A percentile compares a stretch with the other conserved stretches of the same genome.
Evolutionary conservation across 1,140 invertebrate genomes (phyloP).

Genomic region (Trachymyrmex cornetzi): DNA sequence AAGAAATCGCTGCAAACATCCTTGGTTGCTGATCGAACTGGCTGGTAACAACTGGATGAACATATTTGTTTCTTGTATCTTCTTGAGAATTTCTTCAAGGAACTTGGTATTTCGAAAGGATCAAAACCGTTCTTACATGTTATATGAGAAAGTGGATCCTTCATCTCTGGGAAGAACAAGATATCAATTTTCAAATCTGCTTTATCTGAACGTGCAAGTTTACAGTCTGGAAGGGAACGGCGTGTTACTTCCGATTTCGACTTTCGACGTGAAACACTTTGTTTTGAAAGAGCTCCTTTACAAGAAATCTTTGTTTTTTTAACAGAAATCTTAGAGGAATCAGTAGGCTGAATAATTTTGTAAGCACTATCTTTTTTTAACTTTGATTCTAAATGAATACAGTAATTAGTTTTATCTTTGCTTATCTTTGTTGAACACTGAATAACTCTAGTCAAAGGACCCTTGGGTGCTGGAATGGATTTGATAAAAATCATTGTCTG

Average conservation of each 20-base stretch:
- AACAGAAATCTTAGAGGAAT: background rate
- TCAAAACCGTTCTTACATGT: conserved; percentile 68
- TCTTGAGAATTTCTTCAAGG: background rate
- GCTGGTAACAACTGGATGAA: background rate
- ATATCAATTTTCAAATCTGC: background rate
- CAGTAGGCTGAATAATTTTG: background rate
- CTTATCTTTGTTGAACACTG: background rate
- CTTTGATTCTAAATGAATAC: background rate
- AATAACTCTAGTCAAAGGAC: conserved; percentile 28
- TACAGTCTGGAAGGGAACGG: background rate
- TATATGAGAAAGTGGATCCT: background rate
- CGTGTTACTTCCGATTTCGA: background rate
- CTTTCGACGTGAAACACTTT: background rate
- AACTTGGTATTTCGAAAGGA: conserved; percentile 18
- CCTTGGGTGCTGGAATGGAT: conserved; percentile 35
- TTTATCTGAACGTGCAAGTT: background rate
- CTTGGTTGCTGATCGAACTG: background rate
- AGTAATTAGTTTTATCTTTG: background rate
- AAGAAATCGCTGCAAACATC: background rate
- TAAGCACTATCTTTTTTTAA: background rate
- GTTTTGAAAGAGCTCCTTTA: background rate
- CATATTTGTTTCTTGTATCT: background rate
- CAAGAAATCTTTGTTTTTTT: no score
- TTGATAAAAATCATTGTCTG: conserved; percentile 44
- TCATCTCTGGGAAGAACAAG: background rate